A percentile compares a stretch with the other conserved stretches of the same genome.
Evolutionary conservation across 1,140 invertebrate genomes (phyloP).

Genomic region (Musca domestica): DNA sequence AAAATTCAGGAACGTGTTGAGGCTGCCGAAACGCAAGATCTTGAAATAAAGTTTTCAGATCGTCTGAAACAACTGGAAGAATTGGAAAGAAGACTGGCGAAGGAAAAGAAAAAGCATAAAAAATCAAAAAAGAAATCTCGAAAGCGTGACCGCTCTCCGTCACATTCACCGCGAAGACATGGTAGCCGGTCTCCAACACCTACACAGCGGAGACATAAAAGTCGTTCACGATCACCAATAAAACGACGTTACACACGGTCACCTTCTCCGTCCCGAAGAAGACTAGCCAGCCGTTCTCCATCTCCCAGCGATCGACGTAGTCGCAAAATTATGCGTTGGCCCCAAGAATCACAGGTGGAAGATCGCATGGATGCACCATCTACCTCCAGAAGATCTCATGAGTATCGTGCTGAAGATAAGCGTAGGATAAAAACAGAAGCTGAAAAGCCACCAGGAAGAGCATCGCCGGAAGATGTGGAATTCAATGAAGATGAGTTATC

Average conservation of each 20-base stretch:
- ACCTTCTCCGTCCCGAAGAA: no score
- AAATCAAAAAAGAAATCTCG: slow-evolving; percentile 25
- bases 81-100: background rate
- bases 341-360: no score
- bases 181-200: background rate
- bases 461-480: background rate
- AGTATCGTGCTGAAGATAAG: background rate
- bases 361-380: background rate
- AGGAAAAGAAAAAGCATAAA: slow-evolving; percentile 21
- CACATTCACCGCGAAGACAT: background rate
- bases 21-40: background rate
- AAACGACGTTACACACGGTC: no score
- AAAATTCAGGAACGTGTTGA: slow-evolving; percentile 12
- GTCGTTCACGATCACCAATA: no score
- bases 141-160: slow-evolving; percentile 4
- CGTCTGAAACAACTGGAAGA: slow-evolving; percentile 12
- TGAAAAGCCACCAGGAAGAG: background rate
- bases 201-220: background rate
- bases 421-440: background rate
- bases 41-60: slow-evolving; percentile 21
- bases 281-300: no score
- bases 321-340: no score
- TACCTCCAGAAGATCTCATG: background rate
- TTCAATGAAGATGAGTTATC: no score
- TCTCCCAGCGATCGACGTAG: no score